Base-by-base conservation (phyloP, 2,888 invertebrate genomes). In the Rotaria macrura region DNA sequence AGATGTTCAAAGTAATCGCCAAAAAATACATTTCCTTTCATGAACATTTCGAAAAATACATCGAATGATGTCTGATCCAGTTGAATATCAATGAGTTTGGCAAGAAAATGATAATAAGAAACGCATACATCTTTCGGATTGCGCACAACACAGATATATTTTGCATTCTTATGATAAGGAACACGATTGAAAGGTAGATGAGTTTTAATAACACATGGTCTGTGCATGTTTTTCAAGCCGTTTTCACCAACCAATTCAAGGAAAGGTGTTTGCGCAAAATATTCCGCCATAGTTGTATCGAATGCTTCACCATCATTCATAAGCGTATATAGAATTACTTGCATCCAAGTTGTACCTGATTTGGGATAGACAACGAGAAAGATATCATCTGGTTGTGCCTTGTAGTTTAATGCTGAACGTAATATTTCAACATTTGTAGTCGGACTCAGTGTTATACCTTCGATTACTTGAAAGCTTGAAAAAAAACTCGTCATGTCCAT, bases 271-370 rank as follows among this genome's bases (percentile, higher is more conserved):
- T 49, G 47, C 9, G 65, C 85, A 34, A 85, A 74, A 85, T 72
- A 85, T 47, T 47, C 29, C 17, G 72, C 52, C 49, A 65, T 85
- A 47, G 74, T 72, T 12, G n/a, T 29, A 29, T 74, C 72, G 47
- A 72, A 65, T 29, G 72, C 65, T 29, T 85, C 85, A 25, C 65
- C 43, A 52, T 85, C 52, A 17, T 85, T 85, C 49, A 52, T n/a
- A 49, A 85, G n/a, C 12, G 72, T n/a, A 40, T 72, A 85, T 0
- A 85, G 72, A 29, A 85, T 85, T 14, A 72, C 74, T 85, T 85
- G 72, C 25, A 72, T 74, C 85, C 85, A 85, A 25, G 85, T 85
- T 14, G 85, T 74, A n/a, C 85, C 85, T 34, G 85, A 85, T 85
- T 85, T 85, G 17, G 85, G 85, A 49, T 85, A 85, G 9, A 47